A percentile compares a stretch with the other conserved stretches of the same genome.
These are phyloP conservation scores for Ceyx erithaca DNA, from an alignment of 2,797 vertebrate genomes.

Conservation along the genomic window DNA sequence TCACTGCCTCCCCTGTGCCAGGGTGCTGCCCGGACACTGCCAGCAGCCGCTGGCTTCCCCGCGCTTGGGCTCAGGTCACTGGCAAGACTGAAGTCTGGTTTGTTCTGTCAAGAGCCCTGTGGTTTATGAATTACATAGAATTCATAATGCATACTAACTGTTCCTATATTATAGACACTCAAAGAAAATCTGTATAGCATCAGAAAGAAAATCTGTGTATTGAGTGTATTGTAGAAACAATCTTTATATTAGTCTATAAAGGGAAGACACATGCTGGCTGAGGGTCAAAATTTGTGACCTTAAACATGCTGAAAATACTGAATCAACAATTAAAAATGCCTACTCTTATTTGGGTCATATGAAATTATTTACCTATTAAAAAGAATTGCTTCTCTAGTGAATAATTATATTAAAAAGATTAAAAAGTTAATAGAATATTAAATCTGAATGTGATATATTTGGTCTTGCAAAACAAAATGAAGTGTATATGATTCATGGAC, in stretches of 20 bases:
- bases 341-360: neutral
- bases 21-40: neutral
- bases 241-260: neutral
- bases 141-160: neutral
- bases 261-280: neutral
- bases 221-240: neutral
- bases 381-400: neutral
- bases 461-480: constrained; percentile 22
- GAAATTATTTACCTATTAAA: neutral
- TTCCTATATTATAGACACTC: neutral
- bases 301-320: neutral
- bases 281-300: neutral
- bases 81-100: neutral
- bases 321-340: neutral
- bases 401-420: neutral
- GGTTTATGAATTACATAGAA: neutral
- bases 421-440: constrained; percentile 10
- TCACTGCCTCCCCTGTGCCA: neutral
- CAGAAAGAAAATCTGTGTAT: neutral
- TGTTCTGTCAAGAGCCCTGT: neutral
- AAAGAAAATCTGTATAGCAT: neutral
- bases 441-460: constrained; percentile 12
- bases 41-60: neutral
- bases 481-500: constrained; percentile 20
- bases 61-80: neutral